Percentiles rank a stretch among this genome's conserved stretches.
phyloP scores from a whole-genome alignment of 2,113 vertebrate genomes.

The Cathartes aura region DNA sequence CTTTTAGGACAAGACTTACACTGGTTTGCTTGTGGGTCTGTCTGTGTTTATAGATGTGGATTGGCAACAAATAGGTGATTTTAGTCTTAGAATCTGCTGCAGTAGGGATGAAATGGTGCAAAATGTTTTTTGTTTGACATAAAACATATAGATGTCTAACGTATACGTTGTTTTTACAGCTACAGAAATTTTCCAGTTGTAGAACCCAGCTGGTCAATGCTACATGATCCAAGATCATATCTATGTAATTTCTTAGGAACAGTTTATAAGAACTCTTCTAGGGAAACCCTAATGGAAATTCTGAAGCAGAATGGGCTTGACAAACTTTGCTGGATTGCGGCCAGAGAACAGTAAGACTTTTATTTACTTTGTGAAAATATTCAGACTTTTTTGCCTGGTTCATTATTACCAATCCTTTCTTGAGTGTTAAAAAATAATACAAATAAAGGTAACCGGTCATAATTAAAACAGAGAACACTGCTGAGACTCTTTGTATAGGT shows the following conservation, averaged over 20 bases:
- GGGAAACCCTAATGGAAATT: conserved; percentile 87
- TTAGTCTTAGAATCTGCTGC: neutral
- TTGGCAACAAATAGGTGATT: neutral
- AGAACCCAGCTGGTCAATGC: conserved; percentile 85
- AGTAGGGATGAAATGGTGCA: neutral
- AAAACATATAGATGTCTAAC: neutral
- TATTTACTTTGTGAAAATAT: neutral
- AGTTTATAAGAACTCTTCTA: conserved; percentile 93
- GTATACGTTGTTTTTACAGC: conserved; percentile 72
- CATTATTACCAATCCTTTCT: neutral
- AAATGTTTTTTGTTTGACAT: neutral
- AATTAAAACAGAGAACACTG: neutral
- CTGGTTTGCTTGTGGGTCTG: neutral
- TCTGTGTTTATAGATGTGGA: neutral
- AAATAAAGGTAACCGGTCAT: neutral
- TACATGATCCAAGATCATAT: conserved; percentile 85
- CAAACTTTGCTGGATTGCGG: conserved; percentile 87
- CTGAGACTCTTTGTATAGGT: neutral
- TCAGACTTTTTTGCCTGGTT: neutral
- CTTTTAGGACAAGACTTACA: neutral
- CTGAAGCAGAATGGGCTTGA: conserved; percentile 83
- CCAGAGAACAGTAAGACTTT: conserved; percentile 89
- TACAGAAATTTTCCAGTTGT: conserved; percentile 93
- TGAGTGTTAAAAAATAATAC: neutral
- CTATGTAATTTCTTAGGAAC: conserved; percentile 96